Base-by-base conservation (phyloP, 2,888 invertebrate species). In the Tryphoninae sp. region DNA sequence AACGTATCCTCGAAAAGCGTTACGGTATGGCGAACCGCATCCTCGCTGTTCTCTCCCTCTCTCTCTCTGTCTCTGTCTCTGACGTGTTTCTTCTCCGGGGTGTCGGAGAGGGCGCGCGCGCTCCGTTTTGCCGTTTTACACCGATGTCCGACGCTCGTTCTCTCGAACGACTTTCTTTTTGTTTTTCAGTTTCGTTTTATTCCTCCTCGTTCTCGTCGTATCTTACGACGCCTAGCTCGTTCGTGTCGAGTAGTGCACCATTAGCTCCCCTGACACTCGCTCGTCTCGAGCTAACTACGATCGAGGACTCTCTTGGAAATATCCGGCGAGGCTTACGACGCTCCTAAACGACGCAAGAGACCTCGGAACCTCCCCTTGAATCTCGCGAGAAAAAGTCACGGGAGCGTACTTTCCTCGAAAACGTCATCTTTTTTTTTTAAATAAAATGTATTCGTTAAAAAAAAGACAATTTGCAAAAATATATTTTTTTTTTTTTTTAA, bases 141-240 rank as follows among this genome's bases (percentile, higher is more conserved):
- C 82, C 82, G 82, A 77, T 85, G 80, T 85, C 75, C 80, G 16
- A 81, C 83, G 81, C 81, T 83, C 82, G 80, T 65, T 23, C 61
- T 33, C 73, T 74, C 65, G 53, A 72, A 19, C 13, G 9, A 42
- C 61, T n/a, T 67, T 78, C 75, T 74, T 65, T 71, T 65, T 55
- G 58, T 72, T 73, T 45, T 67, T 78, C 23, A 58, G 76, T 73
- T 42, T 51, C 49, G 76, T 65, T 76, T 45, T 67, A 45, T 65
- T 74, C 53, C 13, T 71, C 40, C 78, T 65, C 71, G 58, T 68
- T 67, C 75, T 65, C 55, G 33, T 6, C 33, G 79, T 80, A 62
- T 72, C 76, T 69, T 49, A 51, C 58, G 73, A 76, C 74, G 81
- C 78, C 75, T 72, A 75, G 78, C 76, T 82, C 79, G 76, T 82